phyloP scores from a whole-genome alignment of 2,888 invertebrate genomes.

The Tholera decimalis region DNA sequence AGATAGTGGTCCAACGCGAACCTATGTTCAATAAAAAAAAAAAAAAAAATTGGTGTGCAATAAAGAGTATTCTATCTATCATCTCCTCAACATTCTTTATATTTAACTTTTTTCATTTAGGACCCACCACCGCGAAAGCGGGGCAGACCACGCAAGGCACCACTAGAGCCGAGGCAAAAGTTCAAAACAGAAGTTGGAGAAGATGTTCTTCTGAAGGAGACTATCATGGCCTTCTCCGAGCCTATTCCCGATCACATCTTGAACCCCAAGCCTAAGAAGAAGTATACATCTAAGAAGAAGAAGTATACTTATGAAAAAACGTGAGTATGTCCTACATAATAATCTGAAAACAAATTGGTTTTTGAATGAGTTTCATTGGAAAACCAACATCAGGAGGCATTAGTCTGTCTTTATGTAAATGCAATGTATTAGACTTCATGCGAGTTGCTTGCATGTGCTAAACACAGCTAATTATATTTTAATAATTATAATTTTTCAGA shows the following conservation, averaged over 20 bases:
- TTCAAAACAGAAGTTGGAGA: slow-evolving; percentile 76
- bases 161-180: slow-evolving; percentile 54
- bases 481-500: slow-evolving; percentile 69
- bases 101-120: not conserved
- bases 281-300: slow-evolving; percentile 78
- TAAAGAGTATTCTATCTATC: no score
- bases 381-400: no score
- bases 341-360: no score
- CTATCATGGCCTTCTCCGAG: slow-evolving; percentile 88
- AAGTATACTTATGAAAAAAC: slow-evolving; percentile 87
- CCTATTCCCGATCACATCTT: slow-evolving; percentile 87
- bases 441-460: no score
- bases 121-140: slow-evolving; percentile 73
- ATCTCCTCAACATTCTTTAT: not conserved
- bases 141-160: slow-evolving; percentile 82
- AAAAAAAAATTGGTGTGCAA: no score
- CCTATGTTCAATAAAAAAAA: no score
- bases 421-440: no score
- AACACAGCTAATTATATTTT: no score
- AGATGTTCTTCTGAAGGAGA: slow-evolving; percentile 87
- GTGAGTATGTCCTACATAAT: slow-evolving; percentile 74
- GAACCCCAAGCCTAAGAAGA: slow-evolving; percentile 86
- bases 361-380: no score
- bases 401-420: no score
- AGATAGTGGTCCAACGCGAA: no score